Base-by-base conservation (phyloP, 1,140 invertebrate genomes). In the Dreissena rostriformis region DNA sequence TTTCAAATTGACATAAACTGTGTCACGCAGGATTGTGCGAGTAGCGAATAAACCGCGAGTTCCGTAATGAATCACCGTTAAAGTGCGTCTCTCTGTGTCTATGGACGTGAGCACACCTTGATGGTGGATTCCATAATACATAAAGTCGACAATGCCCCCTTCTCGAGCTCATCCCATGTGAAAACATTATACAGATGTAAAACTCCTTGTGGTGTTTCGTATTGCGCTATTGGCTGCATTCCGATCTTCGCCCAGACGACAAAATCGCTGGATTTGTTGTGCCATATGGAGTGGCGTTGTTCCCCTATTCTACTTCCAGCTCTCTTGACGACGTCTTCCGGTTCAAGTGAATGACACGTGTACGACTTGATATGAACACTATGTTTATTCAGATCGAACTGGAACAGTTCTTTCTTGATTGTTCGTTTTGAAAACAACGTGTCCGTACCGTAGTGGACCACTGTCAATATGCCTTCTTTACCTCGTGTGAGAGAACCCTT, bases 41-140 rank as follows among this genome's bases (percentile, higher is more conserved):
- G 78, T 72, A 12, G 73, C 81, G 24, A 83, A 76, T 2, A 83
- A 39, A 39, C 76, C 51, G 11, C n/a, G 10, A 15, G 73, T 63
- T 57, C 81, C 81, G 51, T 83, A 83, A 72, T 83, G 81, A 49
- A 83, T 76, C 8, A 83, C 73, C 5, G 53, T 83, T 1, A 83
- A 76, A 39, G 6, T 68, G 15, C 63, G 67, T 24, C 0, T 22
- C 11, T 29, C 70, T 52, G 68, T 28, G 29, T 76, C 52, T 2
- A 29, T 12, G 2, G 74, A 19, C 0, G 73, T 52, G 29, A 83
- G 65, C 12, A 83, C 76, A 19, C 73, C 81, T 49, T 75, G 72
- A n/a, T 83, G 81, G 65, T 52, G 53, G 12, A 83, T 53, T n/a
- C 0, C 39, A 24, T 75, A 83, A n/a, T 83, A 83, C 4, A 17